These are phyloP conservation scores for Brassicogethes aeneus DNA, from an alignment of 2,888 invertebrate genomes.

Conservation along the genomic window DNA sequence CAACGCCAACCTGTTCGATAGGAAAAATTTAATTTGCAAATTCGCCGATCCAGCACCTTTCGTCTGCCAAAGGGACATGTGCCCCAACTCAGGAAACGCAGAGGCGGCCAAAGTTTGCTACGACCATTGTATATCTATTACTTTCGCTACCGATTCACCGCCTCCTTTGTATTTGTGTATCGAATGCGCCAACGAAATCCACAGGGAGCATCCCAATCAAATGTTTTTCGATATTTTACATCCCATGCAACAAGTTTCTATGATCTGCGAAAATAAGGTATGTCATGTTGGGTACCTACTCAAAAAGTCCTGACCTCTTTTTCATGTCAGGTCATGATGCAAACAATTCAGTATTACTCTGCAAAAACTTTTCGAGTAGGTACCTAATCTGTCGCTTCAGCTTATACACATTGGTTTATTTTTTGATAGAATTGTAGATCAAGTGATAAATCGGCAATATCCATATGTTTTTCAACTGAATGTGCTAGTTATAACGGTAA, in stretches of 20 bases:
- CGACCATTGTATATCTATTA: slow-evolving; percentile 85
- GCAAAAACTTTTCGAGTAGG: too few species aligned
- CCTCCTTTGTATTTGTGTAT: slow-evolving; percentile 94
- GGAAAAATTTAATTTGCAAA: slow-evolving; percentile 79
- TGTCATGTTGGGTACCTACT: slow-evolving; percentile 9
- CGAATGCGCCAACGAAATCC: slow-evolving; percentile 90
- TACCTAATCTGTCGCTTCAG: too few species aligned
- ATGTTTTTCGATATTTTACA: slow-evolving; percentile 80
- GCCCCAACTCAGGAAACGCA: slow-evolving; percentile 77
- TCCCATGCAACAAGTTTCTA: slow-evolving; percentile 90
- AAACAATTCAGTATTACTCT: too few species aligned
- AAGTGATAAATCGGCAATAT: slow-evolving; percentile 82
- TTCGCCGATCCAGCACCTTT: slow-evolving; percentile 74
- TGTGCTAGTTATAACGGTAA: slow-evolving; percentile 95
- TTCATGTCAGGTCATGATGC: too few species aligned
- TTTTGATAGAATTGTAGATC: slow-evolving; percentile 83
- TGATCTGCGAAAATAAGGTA: slow-evolving; percentile 93
- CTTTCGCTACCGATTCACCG: slow-evolving; percentile 76
- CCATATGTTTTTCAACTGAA: slow-evolving; percentile 94
- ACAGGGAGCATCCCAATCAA: slow-evolving; percentile 77
- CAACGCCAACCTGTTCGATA: slow-evolving; percentile 86
- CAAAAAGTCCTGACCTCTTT: too few species aligned
- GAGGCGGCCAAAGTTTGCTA: slow-evolving; percentile 91
- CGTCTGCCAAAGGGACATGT: slow-evolving; percentile 85
- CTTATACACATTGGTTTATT: neutral